Conservation (phyloP, 2,797 vertebrate genomes). For the Ctenopoma kingsleyae region DNA sequence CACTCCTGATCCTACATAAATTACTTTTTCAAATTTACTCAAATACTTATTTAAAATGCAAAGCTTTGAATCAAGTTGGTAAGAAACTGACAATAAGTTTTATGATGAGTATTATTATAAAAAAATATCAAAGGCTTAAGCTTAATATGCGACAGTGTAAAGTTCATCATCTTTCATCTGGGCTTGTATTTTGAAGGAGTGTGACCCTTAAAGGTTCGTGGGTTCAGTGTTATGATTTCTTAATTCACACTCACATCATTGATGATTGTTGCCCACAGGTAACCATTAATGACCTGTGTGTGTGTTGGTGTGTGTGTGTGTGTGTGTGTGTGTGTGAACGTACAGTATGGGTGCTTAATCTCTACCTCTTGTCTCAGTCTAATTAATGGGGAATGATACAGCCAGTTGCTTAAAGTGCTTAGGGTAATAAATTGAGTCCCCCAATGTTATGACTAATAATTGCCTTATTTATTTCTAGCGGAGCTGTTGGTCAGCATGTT, state of each 20-base stretch:
- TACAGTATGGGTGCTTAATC: slow-evolving; percentile 67
- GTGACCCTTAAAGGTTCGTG: slow-evolving; percentile 65
- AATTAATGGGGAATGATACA: slow-evolving; percentile 92
- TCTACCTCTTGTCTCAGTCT: slow-evolving; percentile 80
- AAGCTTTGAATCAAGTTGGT: neutral
- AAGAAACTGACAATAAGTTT: neutral
- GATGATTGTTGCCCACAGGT: slow-evolving; percentile 86
- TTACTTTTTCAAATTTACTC: slow-evolving; percentile 8
- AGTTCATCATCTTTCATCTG: slow-evolving; percentile 78
- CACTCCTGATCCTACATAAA: slow-evolving; percentile 4
- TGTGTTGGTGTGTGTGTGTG: slow-evolving; percentile 64
- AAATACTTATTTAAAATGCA: slow-evolving; percentile 3
- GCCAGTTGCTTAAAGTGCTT: slow-evolving; percentile 65
- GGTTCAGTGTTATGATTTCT: slow-evolving; percentile 75
- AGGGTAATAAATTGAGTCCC: slow-evolving; percentile 18
- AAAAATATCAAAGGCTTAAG: neutral
- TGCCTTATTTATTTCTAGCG: neutral
- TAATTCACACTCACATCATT: slow-evolving; percentile 83
- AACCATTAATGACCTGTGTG: slow-evolving; percentile 86
- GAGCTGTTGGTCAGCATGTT: neutral
- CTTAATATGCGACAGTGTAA: neutral
- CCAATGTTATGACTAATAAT: neutral
- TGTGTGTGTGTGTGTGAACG: slow-evolving; percentile 56
- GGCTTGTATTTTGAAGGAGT: slow-evolving; percentile 73
- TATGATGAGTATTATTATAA: neutral